phyloP scores from a whole-genome alignment of 2,797 vertebrate genomes.

The Sciurus vulgaris region DNA sequence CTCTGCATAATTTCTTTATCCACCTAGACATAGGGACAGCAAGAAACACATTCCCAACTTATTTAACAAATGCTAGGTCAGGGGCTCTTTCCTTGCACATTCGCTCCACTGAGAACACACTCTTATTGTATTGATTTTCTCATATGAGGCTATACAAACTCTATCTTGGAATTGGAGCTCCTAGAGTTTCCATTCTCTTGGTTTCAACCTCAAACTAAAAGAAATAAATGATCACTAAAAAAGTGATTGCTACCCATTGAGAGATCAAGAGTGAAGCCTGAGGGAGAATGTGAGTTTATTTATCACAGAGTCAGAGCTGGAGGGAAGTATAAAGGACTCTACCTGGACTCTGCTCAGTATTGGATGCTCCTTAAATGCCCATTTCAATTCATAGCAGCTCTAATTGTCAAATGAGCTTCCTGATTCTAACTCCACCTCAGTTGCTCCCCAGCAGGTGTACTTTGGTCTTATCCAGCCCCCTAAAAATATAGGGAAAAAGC shows the following conservation, averaged over 20 bases:
- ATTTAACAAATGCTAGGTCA: constrained; percentile 7
- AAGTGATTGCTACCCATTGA: constrained; percentile 63
- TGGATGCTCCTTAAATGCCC: neutral
- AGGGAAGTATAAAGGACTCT: neutral
- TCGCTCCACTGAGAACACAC: constrained; percentile 24
- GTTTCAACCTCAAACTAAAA: constrained; percentile 66
- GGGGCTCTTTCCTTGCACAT: neutral
- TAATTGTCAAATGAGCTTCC: neutral
- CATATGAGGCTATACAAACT: constrained; percentile 55
- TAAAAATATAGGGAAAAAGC: neutral
- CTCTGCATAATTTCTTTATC: constrained; percentile 72
- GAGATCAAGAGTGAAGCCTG: constrained; percentile 39
- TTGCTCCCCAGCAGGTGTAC: neutral
- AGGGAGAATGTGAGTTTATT: constrained; percentile 31
- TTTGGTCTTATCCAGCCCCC: neutral
- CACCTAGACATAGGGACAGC: neutral
- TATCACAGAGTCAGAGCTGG: neutral
- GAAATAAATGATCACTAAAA: constrained; percentile 72
- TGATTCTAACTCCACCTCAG: neutral
- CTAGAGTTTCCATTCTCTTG: constrained; percentile 36
- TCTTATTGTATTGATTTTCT: constrained; percentile 66
- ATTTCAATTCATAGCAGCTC: neutral
- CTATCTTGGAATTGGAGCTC: constrained; percentile 51
- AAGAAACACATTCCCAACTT: neutral
- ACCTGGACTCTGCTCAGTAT: neutral